Percentiles rank a stretch among this genome's conserved stretches.
phyloP scores from a whole-genome alignment of 2,113 vertebrate species.

The Varanus salvator region DNA sequence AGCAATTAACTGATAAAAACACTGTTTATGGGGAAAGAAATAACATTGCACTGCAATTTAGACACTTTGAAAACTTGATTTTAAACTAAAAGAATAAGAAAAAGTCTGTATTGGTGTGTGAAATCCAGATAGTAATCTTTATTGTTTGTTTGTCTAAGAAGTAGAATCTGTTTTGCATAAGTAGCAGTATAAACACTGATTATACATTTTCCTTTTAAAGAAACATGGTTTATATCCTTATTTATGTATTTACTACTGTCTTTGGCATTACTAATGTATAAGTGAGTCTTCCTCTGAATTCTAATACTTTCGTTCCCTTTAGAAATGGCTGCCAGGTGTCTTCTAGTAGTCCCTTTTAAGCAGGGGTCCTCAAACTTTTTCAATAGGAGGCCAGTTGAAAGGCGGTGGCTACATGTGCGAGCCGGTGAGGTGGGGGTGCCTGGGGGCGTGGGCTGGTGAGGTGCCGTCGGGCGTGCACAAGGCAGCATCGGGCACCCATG shows the following conservation, averaged over 20 bases:
- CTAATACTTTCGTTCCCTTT: neutral
- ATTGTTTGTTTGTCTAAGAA: neutral
- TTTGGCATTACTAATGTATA: neutral
- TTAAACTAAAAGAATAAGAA: neutral
- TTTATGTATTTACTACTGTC: neutral
- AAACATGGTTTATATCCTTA: neutral
- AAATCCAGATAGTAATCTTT: neutral
- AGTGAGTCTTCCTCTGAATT: neutral
- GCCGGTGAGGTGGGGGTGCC: no score
- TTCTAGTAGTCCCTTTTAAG: neutral
- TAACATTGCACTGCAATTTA: neutral
- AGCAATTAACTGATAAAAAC: slow-evolving; percentile 32
- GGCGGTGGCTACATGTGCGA: no score
- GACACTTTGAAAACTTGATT: slow-evolving; percentile 1
- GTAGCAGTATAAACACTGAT: neutral
- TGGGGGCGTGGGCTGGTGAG: no score
- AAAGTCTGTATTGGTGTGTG: neutral
- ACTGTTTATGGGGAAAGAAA: neutral
- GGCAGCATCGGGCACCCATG: no score
- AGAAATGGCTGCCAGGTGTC: neutral
- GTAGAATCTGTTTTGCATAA: neutral
- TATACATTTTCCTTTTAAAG: neutral
- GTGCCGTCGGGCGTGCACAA: no score
- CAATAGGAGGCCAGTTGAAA: no score
- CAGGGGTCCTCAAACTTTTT: no score